Percentiles rank a stretch among this genome's conserved stretches.
Conservation (phyloP, 2,797 vertebrate species). For the Cephalopachus bancanus region DNA sequence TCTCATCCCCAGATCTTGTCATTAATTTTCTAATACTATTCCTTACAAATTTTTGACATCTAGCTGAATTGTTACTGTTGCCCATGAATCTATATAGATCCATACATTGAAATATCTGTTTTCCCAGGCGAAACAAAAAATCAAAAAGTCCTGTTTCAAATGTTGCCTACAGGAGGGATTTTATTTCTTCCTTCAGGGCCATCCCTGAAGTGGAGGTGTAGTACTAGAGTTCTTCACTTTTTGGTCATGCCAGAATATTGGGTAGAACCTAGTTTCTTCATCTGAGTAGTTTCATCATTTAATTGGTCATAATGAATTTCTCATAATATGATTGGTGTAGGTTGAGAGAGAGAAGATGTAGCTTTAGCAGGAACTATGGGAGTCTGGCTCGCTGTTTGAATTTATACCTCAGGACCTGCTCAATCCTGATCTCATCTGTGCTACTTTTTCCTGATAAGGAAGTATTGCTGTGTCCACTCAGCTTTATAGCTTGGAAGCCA, state of each 20-base stretch:
- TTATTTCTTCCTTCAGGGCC: background rate
- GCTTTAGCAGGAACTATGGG: background rate
- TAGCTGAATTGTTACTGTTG: background rate
- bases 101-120: background rate
- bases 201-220: background rate
- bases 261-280: background rate
- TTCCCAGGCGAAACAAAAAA: background rate
- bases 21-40: background rate
- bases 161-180: background rate
- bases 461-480: background rate
- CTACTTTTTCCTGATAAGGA: background rate
- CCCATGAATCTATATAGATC: background rate
- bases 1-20: background rate
- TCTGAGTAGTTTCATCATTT: conserved; percentile 1
- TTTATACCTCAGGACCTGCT: background rate
- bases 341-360: background rate
- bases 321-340: background rate
- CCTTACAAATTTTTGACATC: background rate
- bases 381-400: background rate
- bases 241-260: background rate
- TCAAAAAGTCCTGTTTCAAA: background rate
- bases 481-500: background rate
- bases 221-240: background rate
- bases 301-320: background rate
- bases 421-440: background rate